phyloP scores from a whole-genome alignment of 2,797 vertebrate species.

The Cyprinodon diabolis region DNA sequence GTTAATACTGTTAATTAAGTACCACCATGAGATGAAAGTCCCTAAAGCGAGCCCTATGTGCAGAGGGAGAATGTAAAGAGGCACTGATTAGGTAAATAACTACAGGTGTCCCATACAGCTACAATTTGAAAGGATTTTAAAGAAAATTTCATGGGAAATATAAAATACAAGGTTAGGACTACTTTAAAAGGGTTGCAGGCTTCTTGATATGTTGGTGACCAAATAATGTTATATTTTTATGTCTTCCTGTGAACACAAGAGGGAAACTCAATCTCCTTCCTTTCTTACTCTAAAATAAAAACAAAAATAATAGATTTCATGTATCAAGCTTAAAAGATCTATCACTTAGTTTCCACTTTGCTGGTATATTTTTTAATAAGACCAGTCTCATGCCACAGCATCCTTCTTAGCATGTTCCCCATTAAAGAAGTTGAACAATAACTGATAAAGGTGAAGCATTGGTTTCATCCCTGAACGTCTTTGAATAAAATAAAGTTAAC shows the following conservation, averaged over 20 bases:
- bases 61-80: no score
- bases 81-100: no score
- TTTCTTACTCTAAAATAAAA: not conserved
- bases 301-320: not conserved
- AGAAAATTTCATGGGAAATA: no score
- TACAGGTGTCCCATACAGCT: no score
- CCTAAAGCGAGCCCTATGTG: no score
- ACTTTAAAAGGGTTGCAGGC: not conserved
- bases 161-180: no score
- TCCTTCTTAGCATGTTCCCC: not conserved
- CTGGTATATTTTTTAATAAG: not conserved
- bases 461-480: constrained; percentile 12
- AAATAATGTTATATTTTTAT: no score
- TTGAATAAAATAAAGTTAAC: constrained; percentile 14
- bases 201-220: not conserved
- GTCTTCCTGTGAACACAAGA: no score
- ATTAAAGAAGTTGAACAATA: not conserved
- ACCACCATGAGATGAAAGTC: no score
- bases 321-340: not conserved
- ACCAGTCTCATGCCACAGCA: not conserved
- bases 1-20: no score
- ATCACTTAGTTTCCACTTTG: not conserved
- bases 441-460: not conserved
- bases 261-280: not conserved
- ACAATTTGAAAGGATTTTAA: no score